Base-by-base conservation (phyloP, 2,797 vertebrate species). In the Malurus leucopterus region DNA sequence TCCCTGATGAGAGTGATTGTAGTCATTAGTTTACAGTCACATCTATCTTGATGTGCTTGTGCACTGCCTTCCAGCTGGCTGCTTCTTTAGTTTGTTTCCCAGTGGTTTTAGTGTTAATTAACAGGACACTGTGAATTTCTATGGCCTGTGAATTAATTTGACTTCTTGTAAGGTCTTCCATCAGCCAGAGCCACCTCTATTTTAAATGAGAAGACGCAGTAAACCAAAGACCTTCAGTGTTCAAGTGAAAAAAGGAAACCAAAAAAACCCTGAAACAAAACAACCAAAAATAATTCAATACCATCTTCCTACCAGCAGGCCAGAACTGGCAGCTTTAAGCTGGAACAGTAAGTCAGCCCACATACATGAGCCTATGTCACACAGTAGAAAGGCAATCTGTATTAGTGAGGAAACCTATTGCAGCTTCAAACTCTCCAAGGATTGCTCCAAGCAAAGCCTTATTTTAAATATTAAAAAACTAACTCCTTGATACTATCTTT, bases 81-180 rank as follows among this genome's bases (percentile, higher is more conserved):
- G 58, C 51, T 44, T 70, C 18, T 30, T 73, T 38, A 51, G 22
- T 30, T 89, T 57, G 24, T 64, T 75, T 72, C 29, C 32, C 24
- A 22, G 11, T 27, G 27, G 17, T 53, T 86, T 82, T 72, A 46
- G 30, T 54, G 27, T 44, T 79, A 93, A 85, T 87, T 91, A 89
- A 82, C 22, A 85, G 26, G 86, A 65, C 47, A 43, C 21, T 53
- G 32, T 46, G 20, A 70, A 76, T 41, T 80, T 87, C 53, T 65
- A 46, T 46, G 44, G 55, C 29, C 55, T 69, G 30, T 54, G 49
- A 84, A 78, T 74, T 61, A 71, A 72, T 78, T 27, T 79, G n/a
- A 21, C 69, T 84, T 78, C 55, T 51, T 81, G 15, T 7, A 20
- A 77, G 49, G n/a, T 86, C 58, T 77, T 80, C 24, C 30, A n/a